A percentile compares a stretch with the other conserved stretches of the same genome.
Conservation (phyloP, 2,113 vertebrate genomes). For the Thinocorus orbignyianus region DNA sequence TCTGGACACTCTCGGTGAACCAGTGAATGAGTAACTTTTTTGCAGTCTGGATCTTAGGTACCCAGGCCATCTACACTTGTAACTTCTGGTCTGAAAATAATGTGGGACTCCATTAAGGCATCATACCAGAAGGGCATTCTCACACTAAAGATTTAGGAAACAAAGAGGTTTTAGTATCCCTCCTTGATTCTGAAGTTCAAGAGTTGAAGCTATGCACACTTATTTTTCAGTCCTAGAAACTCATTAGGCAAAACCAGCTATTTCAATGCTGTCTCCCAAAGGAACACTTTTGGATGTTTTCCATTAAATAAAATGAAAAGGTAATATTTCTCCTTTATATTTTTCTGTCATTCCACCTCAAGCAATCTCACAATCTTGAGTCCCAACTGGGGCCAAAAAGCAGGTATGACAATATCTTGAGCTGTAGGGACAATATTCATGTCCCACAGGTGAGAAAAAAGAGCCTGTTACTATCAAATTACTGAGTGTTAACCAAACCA, state of each 20-base stretch:
- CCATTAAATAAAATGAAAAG: not conserved
- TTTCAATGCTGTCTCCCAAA: not conserved
- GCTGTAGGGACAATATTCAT: not conserved
- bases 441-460: not conserved
- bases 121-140: not conserved
- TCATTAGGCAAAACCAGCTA: not conserved
- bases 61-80: fast-evolving
- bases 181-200: not conserved
- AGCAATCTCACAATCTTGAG: not conserved
- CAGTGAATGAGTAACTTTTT: not conserved
- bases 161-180: not conserved
- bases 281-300: not conserved
- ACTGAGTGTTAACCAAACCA: not conserved
- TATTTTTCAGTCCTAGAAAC: not conserved
- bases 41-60: not conserved
- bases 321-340: slow-evolving; percentile 1
- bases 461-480: not conserved
- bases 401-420: not conserved
- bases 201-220: not conserved
- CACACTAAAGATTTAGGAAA: not conserved
- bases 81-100: not conserved
- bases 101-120: not conserved
- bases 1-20: not conserved
- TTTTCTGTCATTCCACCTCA: not conserved
- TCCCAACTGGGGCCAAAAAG: not conserved